Base-by-base conservation (phyloP, 1,140 invertebrate genomes). In the Brachionus plicatilis region DNA sequence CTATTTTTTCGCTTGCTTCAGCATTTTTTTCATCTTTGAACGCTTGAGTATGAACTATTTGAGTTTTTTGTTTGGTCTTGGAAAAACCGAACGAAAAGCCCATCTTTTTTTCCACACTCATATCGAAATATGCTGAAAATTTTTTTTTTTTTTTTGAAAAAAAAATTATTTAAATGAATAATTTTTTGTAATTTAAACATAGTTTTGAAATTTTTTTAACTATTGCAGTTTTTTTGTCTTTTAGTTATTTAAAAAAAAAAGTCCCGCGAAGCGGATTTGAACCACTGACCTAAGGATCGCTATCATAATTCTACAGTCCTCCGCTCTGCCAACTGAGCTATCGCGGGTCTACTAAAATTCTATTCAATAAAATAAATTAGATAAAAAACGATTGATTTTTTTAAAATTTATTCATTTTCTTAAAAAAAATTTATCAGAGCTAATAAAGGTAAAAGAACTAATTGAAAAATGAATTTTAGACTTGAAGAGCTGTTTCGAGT, bases 41-140 rank as follows among this genome's bases (percentile, higher is more conserved):
- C 20, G 53, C 41, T 27, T 82, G n/a, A 11, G 53, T 37, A n/a
- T 82, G 53, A 27, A 68, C 53, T 27, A 82, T 45, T 45, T 45
- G 33, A 5, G 65, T 43, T 47, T 82, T 82, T 65, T 82, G 79
- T 17, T 82, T 82, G 33, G 79, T 82, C 33, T 82, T 82, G 14
- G 79, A 82, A 82, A 82, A 82, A 37, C 79, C 79, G 53, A 82
- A 82, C 50, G 79, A 82, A 82, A 82, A 82, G 2, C 53, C 27
- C 20, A 29, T 82, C 53, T 82, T 82, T 65, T 80, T 72, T 45
- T 72, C 68, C 33, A 72, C 68, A 72, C 41, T 72, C 68, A 72
- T 72, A 20, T 6, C 17, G 8, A 20, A 9, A 47, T 43, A 17
- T 17, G n/a, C 27, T 41, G n/a, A 43, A 72, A 43, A 20, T 72